Base-by-base conservation (phyloP, 2,888 invertebrate species). In the Loripinus fragilis region DNA sequence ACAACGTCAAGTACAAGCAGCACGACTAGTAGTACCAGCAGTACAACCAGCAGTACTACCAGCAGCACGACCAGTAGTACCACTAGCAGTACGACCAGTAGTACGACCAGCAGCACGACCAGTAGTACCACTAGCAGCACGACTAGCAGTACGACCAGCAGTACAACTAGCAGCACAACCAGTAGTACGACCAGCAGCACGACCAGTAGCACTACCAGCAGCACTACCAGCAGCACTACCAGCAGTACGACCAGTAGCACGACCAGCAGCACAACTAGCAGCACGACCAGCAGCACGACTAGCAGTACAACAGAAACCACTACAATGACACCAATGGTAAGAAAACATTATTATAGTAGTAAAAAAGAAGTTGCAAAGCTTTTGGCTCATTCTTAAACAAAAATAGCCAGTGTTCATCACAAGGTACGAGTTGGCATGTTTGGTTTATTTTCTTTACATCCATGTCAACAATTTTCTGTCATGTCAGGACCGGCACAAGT, bases 21-120 rank as follows among this genome's bases (percentile, higher is more conserved):
- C 52, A 52, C 52, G 25, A 52, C 52, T 25, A 60, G 60, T 23
- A 33, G 33, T 33, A 60, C 60, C 30, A 60, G 60, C 33, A 60
- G 60, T 33, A 60, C 60, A 17, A 60, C 60, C 33, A 60, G 60
- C 17, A 60, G 60, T 60, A 60, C 60, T 33, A 60, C 60, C 2
- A 60, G 60, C 60, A 60, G 60, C 33, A 60, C 60, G 23, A 60
- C 60, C 8, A 60, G 60, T 20, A 60, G 60, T 60, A 60, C 60
- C 17, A 60, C 60, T 2, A 60, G 60, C 60, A 60, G 60, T 60
- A 60, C 60, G 33, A 60, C 60, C 1, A 60, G 60, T 23, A 60
- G 60, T 23, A 60, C 60, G 10, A 60, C 60, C 10, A 60, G 60
- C 33, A 60, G 60, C 17, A 60, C 60, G 20, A 60, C 60, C 1